phyloP scores from a whole-genome alignment of 1,140 invertebrate genomes.

The Leptonema lineaticorne region DNA sequence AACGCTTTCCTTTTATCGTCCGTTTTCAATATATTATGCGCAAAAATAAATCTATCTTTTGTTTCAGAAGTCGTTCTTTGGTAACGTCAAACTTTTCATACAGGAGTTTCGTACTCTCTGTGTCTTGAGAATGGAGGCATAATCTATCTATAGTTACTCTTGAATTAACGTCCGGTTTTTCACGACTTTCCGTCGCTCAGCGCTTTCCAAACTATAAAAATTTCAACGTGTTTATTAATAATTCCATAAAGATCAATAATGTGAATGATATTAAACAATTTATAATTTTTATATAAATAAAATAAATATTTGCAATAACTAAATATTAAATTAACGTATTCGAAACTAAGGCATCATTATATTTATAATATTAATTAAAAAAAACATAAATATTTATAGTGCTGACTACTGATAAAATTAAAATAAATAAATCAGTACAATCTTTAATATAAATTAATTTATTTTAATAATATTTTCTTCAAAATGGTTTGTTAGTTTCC shows the following conservation, averaged over 20 bases:
- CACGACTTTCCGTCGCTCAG: not conserved
- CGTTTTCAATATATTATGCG: constrained; percentile 12
- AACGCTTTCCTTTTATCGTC: not conserved
- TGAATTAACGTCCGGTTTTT: constrained; percentile 28
- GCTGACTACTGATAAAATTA: no score
- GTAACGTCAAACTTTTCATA: constrained; percentile 23
- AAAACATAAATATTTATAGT: no score
- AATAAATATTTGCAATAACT: not conserved
- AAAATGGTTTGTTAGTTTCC: no score
- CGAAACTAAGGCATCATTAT: no score
- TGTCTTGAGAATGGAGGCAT: constrained; percentile 19
- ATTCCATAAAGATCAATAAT: no score
- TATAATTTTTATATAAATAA: not conserved
- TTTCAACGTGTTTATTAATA: not conserved
- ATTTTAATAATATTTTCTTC: no score
- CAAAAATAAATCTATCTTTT: constrained; percentile 19
- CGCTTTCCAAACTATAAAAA: not conserved
- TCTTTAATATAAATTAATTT: no score
- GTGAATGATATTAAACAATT: not conserved
- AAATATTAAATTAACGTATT: no score
- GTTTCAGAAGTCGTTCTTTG: constrained; percentile 15
- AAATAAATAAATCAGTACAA: no score
- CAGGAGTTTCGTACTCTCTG: constrained; percentile 19
- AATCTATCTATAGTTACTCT: constrained; percentile 28
- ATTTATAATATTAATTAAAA: no score